Conservation (phyloP, 2,888 invertebrate species). For the Apamea sordens region DNA sequence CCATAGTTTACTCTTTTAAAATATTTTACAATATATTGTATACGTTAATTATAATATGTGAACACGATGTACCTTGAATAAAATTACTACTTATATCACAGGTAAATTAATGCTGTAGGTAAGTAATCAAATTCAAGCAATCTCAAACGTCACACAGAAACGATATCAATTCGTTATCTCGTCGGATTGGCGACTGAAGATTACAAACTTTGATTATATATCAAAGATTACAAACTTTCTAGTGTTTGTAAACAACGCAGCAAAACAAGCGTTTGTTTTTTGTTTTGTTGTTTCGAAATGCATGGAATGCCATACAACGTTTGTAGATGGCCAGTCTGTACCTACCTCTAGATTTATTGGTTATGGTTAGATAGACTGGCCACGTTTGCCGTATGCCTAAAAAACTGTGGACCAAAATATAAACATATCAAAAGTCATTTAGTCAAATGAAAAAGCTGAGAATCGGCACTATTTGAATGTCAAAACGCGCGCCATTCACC, state of each 20-base stretch:
- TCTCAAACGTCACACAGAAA: slow-evolving; percentile 26
- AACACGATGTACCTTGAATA: neutral
- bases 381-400: neutral
- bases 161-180: slow-evolving; percentile 47
- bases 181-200: slow-evolving; percentile 14
- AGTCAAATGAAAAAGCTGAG: too few species aligned
- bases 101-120: neutral
- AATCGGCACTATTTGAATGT: too few species aligned
- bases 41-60: neutral
- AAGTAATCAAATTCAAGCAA: slow-evolving; percentile 35
- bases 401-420: slow-evolving; percentile 1
- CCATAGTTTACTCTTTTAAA: neutral
- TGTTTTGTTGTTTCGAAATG: slow-evolving; percentile 23
- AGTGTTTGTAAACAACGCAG: slow-evolving; percentile 59
- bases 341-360: neutral
- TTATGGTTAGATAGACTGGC: neutral
- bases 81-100: neutral
- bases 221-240: too few species aligned
- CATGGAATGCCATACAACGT: slow-evolving; percentile 13
- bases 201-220: too few species aligned
- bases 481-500: too few species aligned
- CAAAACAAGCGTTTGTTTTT: slow-evolving; percentile 29
- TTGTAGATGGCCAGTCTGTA: slow-evolving; percentile 4
- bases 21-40: too few species aligned
- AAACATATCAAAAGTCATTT: neutral